These are phyloP conservation scores for Calvadosia cruxmelitensis DNA, from an alignment of 30 jellyfish, hydroid and myxozoan genomes.

Conservation along the genomic window DNA sequence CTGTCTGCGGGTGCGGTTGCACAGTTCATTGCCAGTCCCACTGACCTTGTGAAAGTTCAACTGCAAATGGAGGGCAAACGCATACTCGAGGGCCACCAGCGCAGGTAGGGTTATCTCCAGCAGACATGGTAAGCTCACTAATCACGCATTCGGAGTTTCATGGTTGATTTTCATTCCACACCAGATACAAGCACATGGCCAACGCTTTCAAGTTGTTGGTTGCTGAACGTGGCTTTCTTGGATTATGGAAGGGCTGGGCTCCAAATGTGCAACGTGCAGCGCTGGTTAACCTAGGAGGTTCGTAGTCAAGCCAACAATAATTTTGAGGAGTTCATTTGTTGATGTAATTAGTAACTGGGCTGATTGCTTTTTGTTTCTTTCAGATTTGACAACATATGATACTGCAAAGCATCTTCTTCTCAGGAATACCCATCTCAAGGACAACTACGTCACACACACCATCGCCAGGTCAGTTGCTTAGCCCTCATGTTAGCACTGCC, in stretches of 20 bases:
- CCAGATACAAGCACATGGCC: slow-evolving; percentile 37
- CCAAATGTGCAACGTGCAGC: slow-evolving; percentile 98
- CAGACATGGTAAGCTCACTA: neutral
- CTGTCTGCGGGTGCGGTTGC: slow-evolving; percentile 90
- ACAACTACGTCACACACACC: slow-evolving; percentile 67
- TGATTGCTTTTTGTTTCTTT: neutral
- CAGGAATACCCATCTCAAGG: slow-evolving; percentile 56
- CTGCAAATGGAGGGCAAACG: slow-evolving; percentile 93
- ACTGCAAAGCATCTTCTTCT: slow-evolving; percentile 73
- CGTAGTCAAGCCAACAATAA: neutral
- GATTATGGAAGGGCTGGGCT: slow-evolving; percentile 92
- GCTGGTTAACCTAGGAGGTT: slow-evolving; percentile 86
- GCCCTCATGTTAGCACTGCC: neutral
- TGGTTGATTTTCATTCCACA: neutral
- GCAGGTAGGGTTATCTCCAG: slow-evolving; percentile 25
- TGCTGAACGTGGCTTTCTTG: slow-evolving; percentile 46
- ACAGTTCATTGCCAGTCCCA: slow-evolving; percentile 91
- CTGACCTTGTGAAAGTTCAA: slow-evolving; percentile 89
- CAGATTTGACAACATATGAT: slow-evolving; percentile 78
- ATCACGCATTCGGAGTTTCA: neutral
- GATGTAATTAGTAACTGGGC: neutral
- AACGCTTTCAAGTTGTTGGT: slow-evolving; percentile 62
- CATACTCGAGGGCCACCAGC: slow-evolving; percentile 49
- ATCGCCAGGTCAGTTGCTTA: slow-evolving; percentile 45
- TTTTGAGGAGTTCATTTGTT: neutral